phyloP scores from a whole-genome alignment of 2,113 vertebrate species.

The Platysternon megacephalum region DNA sequence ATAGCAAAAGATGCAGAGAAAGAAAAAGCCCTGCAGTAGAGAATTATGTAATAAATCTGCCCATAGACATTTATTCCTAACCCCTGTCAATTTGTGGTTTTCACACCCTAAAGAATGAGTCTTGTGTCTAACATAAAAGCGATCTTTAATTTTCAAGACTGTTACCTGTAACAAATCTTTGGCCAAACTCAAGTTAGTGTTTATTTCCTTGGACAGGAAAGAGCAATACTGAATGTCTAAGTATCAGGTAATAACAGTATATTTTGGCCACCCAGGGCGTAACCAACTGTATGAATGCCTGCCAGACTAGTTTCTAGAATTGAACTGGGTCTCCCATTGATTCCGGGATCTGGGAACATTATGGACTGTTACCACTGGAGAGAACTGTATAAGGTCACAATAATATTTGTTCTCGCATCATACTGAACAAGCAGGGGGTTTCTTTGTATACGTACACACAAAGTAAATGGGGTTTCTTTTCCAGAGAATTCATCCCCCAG shows the following conservation, averaged over 20 bases:
- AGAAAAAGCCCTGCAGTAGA: background rate
- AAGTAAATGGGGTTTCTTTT: background rate
- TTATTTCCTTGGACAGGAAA: background rate
- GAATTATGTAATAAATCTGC: background rate
- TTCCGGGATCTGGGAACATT: background rate
- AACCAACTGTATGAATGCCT: background rate
- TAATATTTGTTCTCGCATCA: background rate
- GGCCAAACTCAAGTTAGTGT: background rate
- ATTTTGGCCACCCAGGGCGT: background rate
- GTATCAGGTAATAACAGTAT: background rate
- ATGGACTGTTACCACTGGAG: background rate
- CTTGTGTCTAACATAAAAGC: background rate
- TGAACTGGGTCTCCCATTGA: background rate
- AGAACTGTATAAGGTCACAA: background rate
- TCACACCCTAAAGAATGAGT: background rate
- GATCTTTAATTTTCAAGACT: background rate
- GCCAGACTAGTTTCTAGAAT: background rate
- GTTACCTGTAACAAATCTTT: background rate
- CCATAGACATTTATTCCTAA: background rate
- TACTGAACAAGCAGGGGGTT: background rate
- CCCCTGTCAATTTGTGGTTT: rapidly evolving
- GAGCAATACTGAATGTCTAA: background rate
- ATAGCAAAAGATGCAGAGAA: background rate
- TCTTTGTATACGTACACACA: background rate
- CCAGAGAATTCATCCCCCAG: background rate